Conservation (phyloP, 2,797 vertebrate genomes). For the Numenius phaeopus region DNA sequence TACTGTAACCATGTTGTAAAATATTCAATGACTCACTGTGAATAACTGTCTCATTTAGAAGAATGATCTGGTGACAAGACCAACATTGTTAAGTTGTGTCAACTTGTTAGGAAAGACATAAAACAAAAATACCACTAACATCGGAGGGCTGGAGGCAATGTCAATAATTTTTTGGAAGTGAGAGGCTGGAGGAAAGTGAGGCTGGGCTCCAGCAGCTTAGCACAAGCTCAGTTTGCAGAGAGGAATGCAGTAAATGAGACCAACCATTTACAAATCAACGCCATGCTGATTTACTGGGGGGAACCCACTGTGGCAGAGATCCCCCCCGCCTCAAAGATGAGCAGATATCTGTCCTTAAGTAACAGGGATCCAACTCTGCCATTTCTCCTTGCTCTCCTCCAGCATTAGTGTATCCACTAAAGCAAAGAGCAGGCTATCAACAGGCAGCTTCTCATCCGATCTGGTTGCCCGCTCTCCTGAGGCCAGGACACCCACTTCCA, state of each 20-base stretch:
- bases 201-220: conserved; percentile 32
- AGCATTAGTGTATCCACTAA: rapidly evolving
- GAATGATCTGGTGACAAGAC: conserved; percentile 56
- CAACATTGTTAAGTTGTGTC: conserved; percentile 67
- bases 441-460: not conserved
- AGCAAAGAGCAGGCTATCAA: not conserved
- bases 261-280: conserved; percentile 10
- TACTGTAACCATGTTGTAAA: conserved; percentile 42
- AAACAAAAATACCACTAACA: conserved; percentile 70
- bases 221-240: conserved; percentile 46
- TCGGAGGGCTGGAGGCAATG: conserved; percentile 38
- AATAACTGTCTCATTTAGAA: conserved; percentile 57
- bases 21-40: conserved; percentile 53
- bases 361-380: not conserved
- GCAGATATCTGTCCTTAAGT: not conserved
- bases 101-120: conserved; percentile 66
- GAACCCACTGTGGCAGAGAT: not conserved
- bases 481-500: not conserved
- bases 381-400: rapidly evolving
- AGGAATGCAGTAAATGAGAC: conserved; percentile 36
- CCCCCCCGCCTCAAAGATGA: not conserved
- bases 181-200: not conserved
- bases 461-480: not conserved
- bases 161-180: conserved; percentile 46
- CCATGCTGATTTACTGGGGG: not conserved